Evolutionary conservation across 1,140 invertebrate species (phyloP).

Genomic region (Drosophila bipectinata): DNA sequence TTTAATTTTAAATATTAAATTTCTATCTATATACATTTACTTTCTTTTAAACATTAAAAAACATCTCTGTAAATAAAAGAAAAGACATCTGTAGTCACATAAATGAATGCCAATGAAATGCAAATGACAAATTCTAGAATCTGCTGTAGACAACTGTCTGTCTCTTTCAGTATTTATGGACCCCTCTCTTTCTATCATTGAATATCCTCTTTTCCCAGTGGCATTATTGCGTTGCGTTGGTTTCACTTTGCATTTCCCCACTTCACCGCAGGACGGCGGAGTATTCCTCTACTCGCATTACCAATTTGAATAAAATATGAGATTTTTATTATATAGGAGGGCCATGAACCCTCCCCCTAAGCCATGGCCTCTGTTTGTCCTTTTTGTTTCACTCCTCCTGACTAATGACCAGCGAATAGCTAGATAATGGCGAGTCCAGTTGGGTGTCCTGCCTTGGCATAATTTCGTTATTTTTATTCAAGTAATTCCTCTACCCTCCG

Average conservation of each 20-base stretch:
- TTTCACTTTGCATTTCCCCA: conserved; percentile 42
- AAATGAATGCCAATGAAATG: conserved; percentile 69
- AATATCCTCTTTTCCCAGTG: background rate
- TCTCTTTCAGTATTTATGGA: background rate
- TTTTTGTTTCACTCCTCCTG: background rate
- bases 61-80: background rate
- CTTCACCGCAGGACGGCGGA: background rate
- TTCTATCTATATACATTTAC: too few species aligned
- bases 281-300: conserved; percentile 56
- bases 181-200: background rate
- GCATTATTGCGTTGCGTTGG: conserved; percentile 14
- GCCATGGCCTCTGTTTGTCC: background rate
- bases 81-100: background rate
- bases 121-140: conserved; percentile 34
- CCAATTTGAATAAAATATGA: conserved; percentile 84
- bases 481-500: conserved; percentile 10
- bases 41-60: too few species aligned
- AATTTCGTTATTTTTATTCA: conserved; percentile 70
- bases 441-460: conserved; percentile 49
- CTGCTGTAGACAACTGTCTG: background rate
- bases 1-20: background rate
- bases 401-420: conserved; percentile 68
- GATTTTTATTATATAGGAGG: conserved; percentile 69
- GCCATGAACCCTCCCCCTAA: conserved; percentile 13
- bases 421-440: conserved; percentile 67